Base-by-base conservation (phyloP, 2,113 vertebrate genomes). In the Oplegnathus fasciatus region DNA sequence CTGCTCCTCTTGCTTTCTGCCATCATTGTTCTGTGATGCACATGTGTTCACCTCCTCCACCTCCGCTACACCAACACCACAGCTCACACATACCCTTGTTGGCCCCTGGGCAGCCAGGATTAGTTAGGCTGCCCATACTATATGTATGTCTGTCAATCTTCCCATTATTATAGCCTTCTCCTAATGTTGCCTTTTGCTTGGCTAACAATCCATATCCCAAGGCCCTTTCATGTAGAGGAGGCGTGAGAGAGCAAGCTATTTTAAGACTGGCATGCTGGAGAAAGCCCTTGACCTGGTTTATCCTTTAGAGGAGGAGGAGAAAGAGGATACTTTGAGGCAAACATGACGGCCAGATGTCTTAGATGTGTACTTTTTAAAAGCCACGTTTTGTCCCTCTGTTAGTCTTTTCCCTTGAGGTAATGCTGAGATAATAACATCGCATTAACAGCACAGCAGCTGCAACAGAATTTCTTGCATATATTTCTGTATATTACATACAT, bases 261-360 rank as follows among this genome's bases (percentile, higher is more conserved):
- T 92, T 91, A 87, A 86, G 93, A 84, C 81, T 89, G 86, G 87
- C 83, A 88, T 87, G 87, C 78, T 86, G 86, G 89, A 89, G 91
- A 87, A 90, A 89, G 86, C 86, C 89, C 89, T 92, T 93, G 93
- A 91, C 91, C 93, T 91, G 88, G 84, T 93, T 94, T 93, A 90
- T 91, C 84, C 88, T 89, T 91, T 80, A 78, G 58, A 85, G 61
- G 70, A 52, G 76, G 61, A 85, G 80, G 65, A 72, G 82, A 83
- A 85, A 84, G 75, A 64, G 66, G 81, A 88, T 82, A 82, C 80
- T 87, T 61, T 4, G 34, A 48, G 71, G 78, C 40, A 83, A 93
- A 91, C 65, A 89, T 79, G 83, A 89, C n/a, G 5, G 32, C 67
- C 75, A 84, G 75, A 90, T 85, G 78, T 82, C 83, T 82, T 66